These are phyloP conservation scores for Trichogramma pretiosum DNA, from an alignment of 1,140 invertebrate species.

Conservation along the genomic window DNA sequence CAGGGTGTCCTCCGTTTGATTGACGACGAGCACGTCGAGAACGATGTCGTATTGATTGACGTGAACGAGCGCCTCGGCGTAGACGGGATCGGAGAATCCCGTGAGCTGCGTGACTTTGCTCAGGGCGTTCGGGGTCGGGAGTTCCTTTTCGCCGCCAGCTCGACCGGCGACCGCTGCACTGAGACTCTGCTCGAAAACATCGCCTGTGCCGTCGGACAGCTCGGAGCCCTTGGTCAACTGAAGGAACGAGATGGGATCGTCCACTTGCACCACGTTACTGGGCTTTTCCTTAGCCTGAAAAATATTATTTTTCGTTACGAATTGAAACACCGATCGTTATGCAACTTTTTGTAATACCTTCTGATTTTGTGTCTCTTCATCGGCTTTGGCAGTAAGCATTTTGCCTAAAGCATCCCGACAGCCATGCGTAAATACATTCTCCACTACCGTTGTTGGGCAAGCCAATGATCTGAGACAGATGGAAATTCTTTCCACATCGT, in stretches of 20 bases:
- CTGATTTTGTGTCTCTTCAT: conserved; percentile 55
- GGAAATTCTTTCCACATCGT: conserved; percentile 87
- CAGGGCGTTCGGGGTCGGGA: conserved; percentile 53
- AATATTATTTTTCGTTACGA: too few species aligned
- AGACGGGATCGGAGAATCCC: conserved; percentile 99
- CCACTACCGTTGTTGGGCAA: conserved; percentile 60
- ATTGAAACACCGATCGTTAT: too few species aligned
- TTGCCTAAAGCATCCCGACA: conserved; percentile 74
- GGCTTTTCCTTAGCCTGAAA: conserved; percentile 60
- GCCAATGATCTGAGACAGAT: conserved; percentile 74
- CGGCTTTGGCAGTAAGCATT: conserved; percentile 78
- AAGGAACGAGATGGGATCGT: conserved; percentile 78
- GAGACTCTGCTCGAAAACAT: conserved; percentile 93
- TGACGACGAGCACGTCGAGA: conserved; percentile 93
- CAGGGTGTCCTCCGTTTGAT: conserved; percentile 94
- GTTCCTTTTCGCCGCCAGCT: conserved; percentile 43
- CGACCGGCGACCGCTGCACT: conserved; percentile 78
- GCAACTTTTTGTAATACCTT: conserved; percentile 45
- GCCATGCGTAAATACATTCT: conserved; percentile 66
- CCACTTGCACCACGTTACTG: conserved; percentile 66
- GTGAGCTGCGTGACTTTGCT: conserved; percentile 96
- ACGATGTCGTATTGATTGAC: conserved; percentile 99
- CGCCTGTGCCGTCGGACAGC: conserved; percentile 65
- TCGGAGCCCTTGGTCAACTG: conserved; percentile 70
- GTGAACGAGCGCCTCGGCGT: conserved; percentile 97